phyloP scores from a whole-genome alignment of 2,113 vertebrate genomes.

The Syngnathus typhle region DNA sequence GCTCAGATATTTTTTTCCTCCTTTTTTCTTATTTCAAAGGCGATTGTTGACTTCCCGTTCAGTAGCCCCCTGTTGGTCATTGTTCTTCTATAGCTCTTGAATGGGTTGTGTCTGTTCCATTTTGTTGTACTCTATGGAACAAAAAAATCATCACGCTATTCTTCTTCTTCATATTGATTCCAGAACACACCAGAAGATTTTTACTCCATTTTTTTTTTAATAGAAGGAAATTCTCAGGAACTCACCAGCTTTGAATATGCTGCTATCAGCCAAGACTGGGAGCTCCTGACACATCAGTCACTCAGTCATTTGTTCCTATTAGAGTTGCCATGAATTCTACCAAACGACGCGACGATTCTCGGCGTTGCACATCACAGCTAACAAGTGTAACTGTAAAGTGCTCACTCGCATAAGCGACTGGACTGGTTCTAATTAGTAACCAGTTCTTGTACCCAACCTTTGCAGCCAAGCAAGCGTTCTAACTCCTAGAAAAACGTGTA shows the following conservation, averaged over 20 bases:
- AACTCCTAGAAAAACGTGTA: not conserved
- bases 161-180: too few species aligned
- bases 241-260: not conserved
- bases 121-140: too few species aligned
- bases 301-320: slow-evolving; percentile 1
- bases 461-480: not conserved
- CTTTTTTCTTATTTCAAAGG: too few species aligned
- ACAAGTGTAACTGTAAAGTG: not conserved
- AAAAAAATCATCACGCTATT: too few species aligned
- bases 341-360: not conserved
- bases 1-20: too few species aligned
- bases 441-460: not conserved
- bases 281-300: not conserved
- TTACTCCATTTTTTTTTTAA: not conserved
- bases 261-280: not conserved
- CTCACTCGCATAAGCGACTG: not conserved
- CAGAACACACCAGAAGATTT: not conserved
- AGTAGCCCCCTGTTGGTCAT: too few species aligned
- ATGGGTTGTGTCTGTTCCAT: too few species aligned
- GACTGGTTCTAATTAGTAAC: not conserved
- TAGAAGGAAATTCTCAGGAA: not conserved
- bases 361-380: not conserved
- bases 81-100: too few species aligned
- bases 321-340: not conserved
- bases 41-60: too few species aligned